phyloP scores from a whole-genome alignment of 2,888 invertebrate species.

The Crepidodera aurea region DNA sequence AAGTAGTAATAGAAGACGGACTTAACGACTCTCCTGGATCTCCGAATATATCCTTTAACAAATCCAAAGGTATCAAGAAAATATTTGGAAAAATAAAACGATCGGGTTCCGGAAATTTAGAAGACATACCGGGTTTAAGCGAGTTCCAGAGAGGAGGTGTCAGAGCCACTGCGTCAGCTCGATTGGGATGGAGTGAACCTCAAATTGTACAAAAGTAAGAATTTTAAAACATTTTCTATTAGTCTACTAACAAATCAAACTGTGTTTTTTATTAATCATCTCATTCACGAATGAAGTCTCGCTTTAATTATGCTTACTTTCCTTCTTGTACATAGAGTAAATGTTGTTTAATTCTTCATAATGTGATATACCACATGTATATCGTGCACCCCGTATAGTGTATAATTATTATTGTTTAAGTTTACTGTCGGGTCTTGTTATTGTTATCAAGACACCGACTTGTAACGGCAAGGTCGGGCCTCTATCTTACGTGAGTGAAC shows the following conservation, averaged over 20 bases:
- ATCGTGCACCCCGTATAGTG: no score
- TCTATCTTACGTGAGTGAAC: no score
- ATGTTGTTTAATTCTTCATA: no score
- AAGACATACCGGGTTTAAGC: conserved; percentile 68
- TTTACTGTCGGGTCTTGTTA: no score
- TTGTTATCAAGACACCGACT: no score
- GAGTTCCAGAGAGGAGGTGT: conserved; percentile 77
- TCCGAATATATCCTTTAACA: conserved; percentile 62
- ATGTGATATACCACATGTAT: no score
- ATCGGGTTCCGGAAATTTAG: conserved; percentile 74
- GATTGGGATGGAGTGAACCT: conserved; percentile 70
- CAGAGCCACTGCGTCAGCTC: conserved; percentile 76
- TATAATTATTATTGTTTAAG: no score
- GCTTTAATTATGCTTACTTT: neutral
- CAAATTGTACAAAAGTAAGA: conserved; percentile 54
- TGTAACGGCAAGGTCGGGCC: no score
- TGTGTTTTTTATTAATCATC: neutral
- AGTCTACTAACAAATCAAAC: neutral
- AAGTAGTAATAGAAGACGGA: conserved; percentile 62
- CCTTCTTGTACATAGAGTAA: neutral
- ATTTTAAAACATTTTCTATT: no score
- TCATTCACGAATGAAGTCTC: neutral
- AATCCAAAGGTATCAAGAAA: conserved; percentile 70
- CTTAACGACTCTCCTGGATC: conserved; percentile 47
- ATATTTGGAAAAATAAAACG: conserved; percentile 75